phyloP scores from a whole-genome alignment of 2,113 vertebrate genomes.

The Hippocampus guttulatus region DNA sequence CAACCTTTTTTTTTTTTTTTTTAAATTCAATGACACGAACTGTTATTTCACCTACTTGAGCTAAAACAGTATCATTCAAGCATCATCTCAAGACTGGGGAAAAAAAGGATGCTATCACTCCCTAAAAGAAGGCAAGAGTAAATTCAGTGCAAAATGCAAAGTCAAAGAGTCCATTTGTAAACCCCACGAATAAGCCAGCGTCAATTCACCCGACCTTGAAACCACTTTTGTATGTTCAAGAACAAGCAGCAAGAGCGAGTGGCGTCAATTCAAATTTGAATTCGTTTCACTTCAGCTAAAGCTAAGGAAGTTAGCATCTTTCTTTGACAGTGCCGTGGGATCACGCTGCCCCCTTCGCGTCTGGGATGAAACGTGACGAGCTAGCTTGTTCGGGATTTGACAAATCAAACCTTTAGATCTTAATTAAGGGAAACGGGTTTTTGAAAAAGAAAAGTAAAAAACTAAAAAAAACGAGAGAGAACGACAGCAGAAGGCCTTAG shows the following conservation, averaged over 20 bases:
- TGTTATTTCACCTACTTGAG: background rate
- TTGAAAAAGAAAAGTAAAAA: background rate
- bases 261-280: too few species aligned
- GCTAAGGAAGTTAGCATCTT: background rate
- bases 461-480: background rate
- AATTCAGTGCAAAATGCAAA: conserved; percentile 53
- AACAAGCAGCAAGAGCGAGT: background rate
- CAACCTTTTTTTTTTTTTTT: background rate
- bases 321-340: background rate
- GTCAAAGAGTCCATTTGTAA: conserved; percentile 21
- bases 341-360: background rate
- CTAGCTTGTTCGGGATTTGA: background rate
- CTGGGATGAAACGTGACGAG: background rate
- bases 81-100: background rate
- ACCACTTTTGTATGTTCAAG: background rate
- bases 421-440: background rate
- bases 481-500: background rate
- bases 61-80: background rate
- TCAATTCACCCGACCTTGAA: background rate
- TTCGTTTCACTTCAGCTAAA: background rate
- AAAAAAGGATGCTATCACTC: background rate
- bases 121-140: conserved; percentile 45
- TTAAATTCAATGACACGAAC: background rate
- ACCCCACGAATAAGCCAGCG: background rate
- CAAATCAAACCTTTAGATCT: conserved; percentile 1